Base-by-base conservation (phyloP, 2,113 vertebrate species). In the Peromyscus maniculatus region DNA sequence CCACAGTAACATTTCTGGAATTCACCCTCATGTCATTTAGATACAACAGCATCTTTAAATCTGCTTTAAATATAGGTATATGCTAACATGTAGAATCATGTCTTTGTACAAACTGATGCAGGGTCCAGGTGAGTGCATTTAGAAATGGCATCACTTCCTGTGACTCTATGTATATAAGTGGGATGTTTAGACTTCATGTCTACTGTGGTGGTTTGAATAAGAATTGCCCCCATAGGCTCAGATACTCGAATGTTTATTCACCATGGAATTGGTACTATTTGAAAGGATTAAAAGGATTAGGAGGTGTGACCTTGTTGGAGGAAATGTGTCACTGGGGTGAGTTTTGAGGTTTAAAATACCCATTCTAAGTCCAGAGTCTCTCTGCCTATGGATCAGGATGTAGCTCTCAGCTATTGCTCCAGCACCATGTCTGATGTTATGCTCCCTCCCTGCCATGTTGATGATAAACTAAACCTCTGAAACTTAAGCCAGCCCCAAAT, bases 121-220 rank as follows among this genome's bases (percentile, higher is more conserved):
- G 33, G 7, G 1, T 75, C 7, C 2, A 90, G 26, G n/a, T 96
- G 93, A 79, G 19, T 67, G 7, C 49, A 24, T 87, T 95, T 96
- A 91, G 28, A 88, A 87, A 77, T 57, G 86, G 13, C 10, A 64
- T 24, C 93, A 86, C 52, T 49, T 31, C 78, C 26, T 87, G 24
- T 84, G 64, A 67, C 71, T 78, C 33, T 43, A 91, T 28, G 26
- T 96, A 97, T 92, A 93, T 87, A 84, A 95, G 96, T 92, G 69
- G 89, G 87, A 93, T 83, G 77, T n/a, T 28, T 97, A 83, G 3
- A 33, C 17, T 84, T 97, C 91, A 88, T 91, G 57, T 84, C n/a
- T 84, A 43, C n/a, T 84, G 12, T 62, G n/a, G 59, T 84, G 57
- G 82, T 64, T 84, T 84, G 24, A 64, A 43, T 43, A 64, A 84